Percentiles rank a stretch among this genome's conserved stretches.
phyloP scores from a whole-genome alignment of 64 coral and sea anemone genomes.

The Actinia equina region DNA sequence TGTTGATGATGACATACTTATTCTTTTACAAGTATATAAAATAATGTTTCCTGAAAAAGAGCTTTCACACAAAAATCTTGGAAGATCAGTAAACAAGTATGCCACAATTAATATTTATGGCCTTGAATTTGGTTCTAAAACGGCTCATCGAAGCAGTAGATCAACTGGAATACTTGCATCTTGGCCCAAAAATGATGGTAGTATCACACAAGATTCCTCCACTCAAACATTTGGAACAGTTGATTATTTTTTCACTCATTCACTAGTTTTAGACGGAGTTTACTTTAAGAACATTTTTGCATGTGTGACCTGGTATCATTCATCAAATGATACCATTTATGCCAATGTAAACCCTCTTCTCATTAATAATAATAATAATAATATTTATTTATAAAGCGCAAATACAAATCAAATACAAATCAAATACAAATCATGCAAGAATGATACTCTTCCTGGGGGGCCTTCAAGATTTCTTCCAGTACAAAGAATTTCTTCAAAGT shows the following conservation, averaged over 20 bases:
- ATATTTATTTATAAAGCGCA: too few relatives aligned
- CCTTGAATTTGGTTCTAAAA: slow-evolving; percentile 19
- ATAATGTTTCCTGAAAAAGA: not conserved
- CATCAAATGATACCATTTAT: not conserved
- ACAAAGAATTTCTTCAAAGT: slow-evolving; percentile 11
- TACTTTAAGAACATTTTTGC: not conserved
- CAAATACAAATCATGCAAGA: too few relatives aligned
- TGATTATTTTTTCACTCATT: slow-evolving; percentile 25
- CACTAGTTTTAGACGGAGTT: not conserved
- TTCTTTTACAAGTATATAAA: not conserved
- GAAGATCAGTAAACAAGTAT: slow-evolving; percentile 5
- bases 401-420: too few relatives aligned
- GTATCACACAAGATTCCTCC: not conserved
- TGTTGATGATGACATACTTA: not conserved
- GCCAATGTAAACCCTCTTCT: not conserved
- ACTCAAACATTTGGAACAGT: slow-evolving; percentile 8
- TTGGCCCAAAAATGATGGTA: not conserved
- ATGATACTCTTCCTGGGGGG: slow-evolving; percentile 6
- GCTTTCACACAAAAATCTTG: not conserved
- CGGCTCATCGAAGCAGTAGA: not conserved
- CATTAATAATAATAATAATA: too few relatives aligned
- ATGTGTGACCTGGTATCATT: slow-evolving; percentile 4
- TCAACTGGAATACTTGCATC: slow-evolving; percentile 18
- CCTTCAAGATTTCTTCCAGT: slow-evolving; percentile 19
- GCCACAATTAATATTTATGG: not conserved